Percentiles rank a stretch among this genome's conserved stretches.
These are phyloP conservation scores for Adelosebastes latens DNA, from an alignment of 2,797 vertebrate genomes.

Conservation along the genomic window DNA sequence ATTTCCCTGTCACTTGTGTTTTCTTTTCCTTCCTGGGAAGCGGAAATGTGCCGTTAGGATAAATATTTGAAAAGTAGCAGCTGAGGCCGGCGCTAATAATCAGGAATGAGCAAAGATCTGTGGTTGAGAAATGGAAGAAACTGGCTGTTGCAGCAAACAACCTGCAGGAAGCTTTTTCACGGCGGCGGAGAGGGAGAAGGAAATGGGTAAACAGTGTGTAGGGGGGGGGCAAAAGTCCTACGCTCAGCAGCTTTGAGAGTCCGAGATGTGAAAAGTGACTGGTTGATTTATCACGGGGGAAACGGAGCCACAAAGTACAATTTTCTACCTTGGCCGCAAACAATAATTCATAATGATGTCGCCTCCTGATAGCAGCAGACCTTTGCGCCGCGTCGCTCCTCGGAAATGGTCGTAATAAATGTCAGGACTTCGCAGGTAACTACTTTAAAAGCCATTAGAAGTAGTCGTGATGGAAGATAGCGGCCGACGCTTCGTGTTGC, in stretches of 20 bases:
- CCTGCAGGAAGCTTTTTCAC: constrained; percentile 70
- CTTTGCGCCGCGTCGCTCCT: constrained; percentile 82
- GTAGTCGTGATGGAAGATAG: constrained; percentile 91
- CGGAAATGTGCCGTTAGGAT: constrained; percentile 23
- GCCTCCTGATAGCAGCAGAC: constrained; percentile 95
- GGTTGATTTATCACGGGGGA: constrained; percentile 96
- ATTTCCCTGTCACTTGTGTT: constrained; percentile 48
- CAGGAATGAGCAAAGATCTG: constrained; percentile 40
- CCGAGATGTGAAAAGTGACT: constrained; percentile 92
- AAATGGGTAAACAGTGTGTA: constrained; percentile 62
- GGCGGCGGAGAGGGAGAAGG: constrained; percentile 31
- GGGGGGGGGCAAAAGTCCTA: constrained; percentile 81
- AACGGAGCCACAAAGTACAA: constrained; percentile 98
- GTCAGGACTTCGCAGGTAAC: constrained; percentile 96
- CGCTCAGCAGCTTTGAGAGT: constrained; percentile 95
- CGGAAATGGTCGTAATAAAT: constrained; percentile 97
- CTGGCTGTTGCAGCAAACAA: constrained; percentile 49
- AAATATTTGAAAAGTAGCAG: constrained; percentile 50
- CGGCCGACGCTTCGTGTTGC: constrained; percentile 82
- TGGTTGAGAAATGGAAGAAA: constrained; percentile 47
- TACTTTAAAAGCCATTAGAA: constrained; percentile 98
- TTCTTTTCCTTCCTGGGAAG: constrained; percentile 2
- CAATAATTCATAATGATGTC: constrained; percentile 99
- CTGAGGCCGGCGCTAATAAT: constrained; percentile 43
- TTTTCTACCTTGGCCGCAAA: constrained; percentile 98